These are phyloP conservation scores for Platalea minor DNA, from an alignment of 2,797 vertebrate species.

Conservation along the genomic window DNA sequence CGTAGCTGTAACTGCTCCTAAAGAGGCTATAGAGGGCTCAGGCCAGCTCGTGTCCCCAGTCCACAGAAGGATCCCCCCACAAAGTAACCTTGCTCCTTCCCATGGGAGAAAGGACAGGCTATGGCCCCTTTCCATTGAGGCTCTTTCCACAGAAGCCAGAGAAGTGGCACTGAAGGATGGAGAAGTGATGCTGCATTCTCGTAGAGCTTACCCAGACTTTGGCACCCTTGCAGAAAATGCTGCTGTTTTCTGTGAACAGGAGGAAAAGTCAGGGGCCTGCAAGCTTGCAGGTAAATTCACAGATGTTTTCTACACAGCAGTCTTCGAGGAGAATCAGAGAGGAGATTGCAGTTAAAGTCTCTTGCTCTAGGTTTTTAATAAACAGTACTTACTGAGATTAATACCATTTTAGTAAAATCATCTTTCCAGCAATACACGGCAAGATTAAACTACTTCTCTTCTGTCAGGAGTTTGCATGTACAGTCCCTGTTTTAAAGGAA, in stretches of 20 bases:
- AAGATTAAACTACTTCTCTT: not conserved
- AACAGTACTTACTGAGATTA: not conserved
- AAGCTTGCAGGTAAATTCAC: not conserved
- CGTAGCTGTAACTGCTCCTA: not conserved
- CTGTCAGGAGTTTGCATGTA: not conserved
- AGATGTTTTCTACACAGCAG: not conserved
- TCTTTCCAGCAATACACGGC: not conserved
- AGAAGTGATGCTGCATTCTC: not conserved
- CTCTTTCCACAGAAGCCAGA: not conserved
- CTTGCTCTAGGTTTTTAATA: not conserved
- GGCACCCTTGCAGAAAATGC: not conserved
- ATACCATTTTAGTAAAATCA: not conserved
- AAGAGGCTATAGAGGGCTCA: not conserved
- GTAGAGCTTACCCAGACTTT: not conserved
- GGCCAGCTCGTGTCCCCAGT: not conserved
- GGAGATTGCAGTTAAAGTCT: not conserved
- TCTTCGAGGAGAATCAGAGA: not conserved
- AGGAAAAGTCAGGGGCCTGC: not conserved
- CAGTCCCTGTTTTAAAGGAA: not conserved
- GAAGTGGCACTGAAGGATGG: not conserved
- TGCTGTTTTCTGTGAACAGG: not conserved
- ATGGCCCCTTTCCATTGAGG: not conserved
- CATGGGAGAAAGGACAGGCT: not conserved
- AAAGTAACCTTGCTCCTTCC: not conserved
- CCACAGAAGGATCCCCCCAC: not conserved